A percentile compares a stretch with the other conserved stretches of the same genome.
phyloP scores from a whole-genome alignment of 2,888 invertebrate genomes.

The Chalcosyrphus nemorum region DNA sequence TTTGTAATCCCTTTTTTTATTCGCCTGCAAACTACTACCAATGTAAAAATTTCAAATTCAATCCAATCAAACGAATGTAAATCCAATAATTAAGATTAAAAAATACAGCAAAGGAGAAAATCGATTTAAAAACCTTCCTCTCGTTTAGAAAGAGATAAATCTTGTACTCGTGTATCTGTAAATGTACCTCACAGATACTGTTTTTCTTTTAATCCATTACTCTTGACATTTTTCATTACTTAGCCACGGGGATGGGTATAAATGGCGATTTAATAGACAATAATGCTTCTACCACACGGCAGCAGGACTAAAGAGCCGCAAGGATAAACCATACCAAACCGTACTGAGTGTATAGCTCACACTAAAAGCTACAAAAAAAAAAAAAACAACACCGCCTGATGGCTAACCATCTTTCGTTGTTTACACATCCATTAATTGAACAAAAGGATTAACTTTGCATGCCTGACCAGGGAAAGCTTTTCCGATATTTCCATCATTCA shows the following conservation, averaged over 20 bases:
- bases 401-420: conserved; percentile 74
- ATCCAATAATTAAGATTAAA: conserved; percentile 68
- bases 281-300: conserved; percentile 40
- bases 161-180: conserved; percentile 37
- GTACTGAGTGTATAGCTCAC: background rate
- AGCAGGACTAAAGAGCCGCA: conserved; percentile 62
- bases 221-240: conserved; percentile 60
- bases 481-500: conserved; percentile 71
- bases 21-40: background rate
- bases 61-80: conserved; percentile 68
- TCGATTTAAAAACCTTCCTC: conserved; percentile 45
- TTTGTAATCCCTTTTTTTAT: background rate
- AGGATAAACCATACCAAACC: conserved; percentile 27
- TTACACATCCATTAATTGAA: conserved; percentile 75
- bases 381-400: conserved; percentile 33
- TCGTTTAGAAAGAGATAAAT: conserved; percentile 52
- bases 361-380: conserved; percentile 38
- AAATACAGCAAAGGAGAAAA: conserved; percentile 23
- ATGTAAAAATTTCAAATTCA: conserved; percentile 42
- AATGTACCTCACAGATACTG: no score
- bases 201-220: conserved; percentile 65
- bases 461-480: conserved; percentile 59
- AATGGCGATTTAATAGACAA: conserved; percentile 68
- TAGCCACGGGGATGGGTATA: conserved; percentile 29
- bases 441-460: conserved; percentile 75